A percentile compares a stretch with the other conserved stretches of the same genome.
These are phyloP conservation scores for Odobenus rosmarus DNA, from an alignment of 2,113 vertebrate genomes.

Conservation along the genomic window DNA sequence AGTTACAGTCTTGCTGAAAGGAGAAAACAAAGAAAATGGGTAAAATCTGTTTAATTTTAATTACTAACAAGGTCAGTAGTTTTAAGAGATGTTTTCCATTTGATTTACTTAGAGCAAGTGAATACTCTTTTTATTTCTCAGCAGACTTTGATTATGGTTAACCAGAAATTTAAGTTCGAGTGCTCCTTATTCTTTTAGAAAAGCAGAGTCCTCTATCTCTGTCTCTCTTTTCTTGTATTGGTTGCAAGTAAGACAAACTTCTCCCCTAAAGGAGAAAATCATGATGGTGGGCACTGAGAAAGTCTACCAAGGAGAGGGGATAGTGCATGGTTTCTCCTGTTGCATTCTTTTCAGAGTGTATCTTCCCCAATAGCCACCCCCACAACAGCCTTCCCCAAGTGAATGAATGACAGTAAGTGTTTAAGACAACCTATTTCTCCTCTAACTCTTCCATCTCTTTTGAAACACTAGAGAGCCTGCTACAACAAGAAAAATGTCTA, in stretches of 20 bases:
- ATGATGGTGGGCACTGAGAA: neutral
- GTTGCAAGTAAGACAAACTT: neutral
- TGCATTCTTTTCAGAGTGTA: neutral
- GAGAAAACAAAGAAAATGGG: conserved; percentile 63
- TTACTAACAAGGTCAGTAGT: conserved; percentile 49
- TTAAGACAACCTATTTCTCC: neutral
- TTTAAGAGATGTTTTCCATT: conserved; percentile 63
- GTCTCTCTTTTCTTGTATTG: neutral
- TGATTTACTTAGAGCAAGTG: conserved; percentile 24
- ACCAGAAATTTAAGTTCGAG: conserved; percentile 48
- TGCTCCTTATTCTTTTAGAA: neutral
- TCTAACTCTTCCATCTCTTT: conserved; percentile 44
- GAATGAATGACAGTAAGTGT: neutral
- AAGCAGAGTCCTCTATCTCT: neutral
- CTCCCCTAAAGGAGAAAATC: neutral
- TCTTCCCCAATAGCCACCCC: neutral
- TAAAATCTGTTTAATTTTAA: conserved; percentile 70
- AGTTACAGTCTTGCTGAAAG: conserved; percentile 18
- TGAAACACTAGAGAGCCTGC: neutral
- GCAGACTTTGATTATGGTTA: neutral
- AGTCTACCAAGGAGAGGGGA: neutral
- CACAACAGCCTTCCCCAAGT: neutral
- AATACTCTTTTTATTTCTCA: conserved; percentile 40
- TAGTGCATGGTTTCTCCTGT: neutral
- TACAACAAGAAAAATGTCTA: neutral